Base-by-base conservation (phyloP, 2,888 invertebrate genomes). In the Onchidella celtica region DNA sequence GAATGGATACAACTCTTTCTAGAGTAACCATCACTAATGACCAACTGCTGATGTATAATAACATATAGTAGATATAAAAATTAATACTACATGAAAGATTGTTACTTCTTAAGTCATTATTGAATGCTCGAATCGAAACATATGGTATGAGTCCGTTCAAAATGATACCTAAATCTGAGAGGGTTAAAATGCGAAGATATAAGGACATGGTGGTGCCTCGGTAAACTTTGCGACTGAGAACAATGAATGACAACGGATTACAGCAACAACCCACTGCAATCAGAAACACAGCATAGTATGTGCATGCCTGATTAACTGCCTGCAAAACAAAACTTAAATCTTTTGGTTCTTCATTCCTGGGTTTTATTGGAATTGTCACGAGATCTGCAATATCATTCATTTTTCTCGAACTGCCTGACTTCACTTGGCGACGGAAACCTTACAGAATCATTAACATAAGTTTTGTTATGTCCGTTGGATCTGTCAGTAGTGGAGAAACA, bases 31-130 rank as follows among this genome's bases (percentile, higher is more conserved):
- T 40, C 24, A 69, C 69, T 24, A 69, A 24, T 9, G 27, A 21
- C 69, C 69, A 69, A 24, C 69, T 69, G 69, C 69, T 69, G 2
- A 24, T 6, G 34, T 69, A 69, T 11, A 69, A 40, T 24, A 69
- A n/a, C 0, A 69, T 40, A 24, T 40, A 40, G 24, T 40, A n/a
- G 40, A 69, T 0, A 40, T 24, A 69, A 27, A 38, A 24, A n/a
- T 27, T 69, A 3, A 38, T 9, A 0, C 3, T n/a, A 17, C 69
- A 69, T 2, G 38, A 38, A 9, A 11, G 0, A 40, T 69, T 40
- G 69, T 69, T 69, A 24, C 24, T 27, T 40, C 69, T 69, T 2
- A 40, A 27, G 3, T 69, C n/a, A 2, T 40, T 1, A 24, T 69
- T n/a, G 40, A 69, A 40, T 3, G 27, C n/a, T 27, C 40, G n/a